Conservation (phyloP, 1,140 invertebrate genomes). For the Probaryconus sp. region DNA sequence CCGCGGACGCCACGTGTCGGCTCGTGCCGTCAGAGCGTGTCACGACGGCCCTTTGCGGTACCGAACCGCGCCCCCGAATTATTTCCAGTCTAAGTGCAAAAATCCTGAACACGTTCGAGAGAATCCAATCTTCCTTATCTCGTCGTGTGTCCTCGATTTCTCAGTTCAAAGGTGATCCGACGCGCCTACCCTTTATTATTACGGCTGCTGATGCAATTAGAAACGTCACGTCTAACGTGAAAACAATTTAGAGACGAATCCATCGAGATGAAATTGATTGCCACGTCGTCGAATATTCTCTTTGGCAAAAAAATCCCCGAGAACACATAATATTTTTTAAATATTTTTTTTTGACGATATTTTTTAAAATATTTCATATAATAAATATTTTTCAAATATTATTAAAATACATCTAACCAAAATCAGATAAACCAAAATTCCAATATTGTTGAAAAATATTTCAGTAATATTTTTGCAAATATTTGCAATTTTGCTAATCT, state of each 20-base stretch:
- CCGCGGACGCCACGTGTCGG: constrained; percentile 60
- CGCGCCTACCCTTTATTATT: constrained; percentile 34
- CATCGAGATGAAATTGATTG: constrained; percentile 8
- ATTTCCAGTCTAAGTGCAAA: constrained; percentile 45
- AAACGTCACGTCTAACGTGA: constrained; percentile 21
- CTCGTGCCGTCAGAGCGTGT: constrained; percentile 54
- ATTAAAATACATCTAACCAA: no score
- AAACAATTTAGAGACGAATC: constrained; percentile 34
- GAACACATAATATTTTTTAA: no score
- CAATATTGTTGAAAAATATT: no score
- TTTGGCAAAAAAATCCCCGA: no score
- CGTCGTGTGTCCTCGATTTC: constrained; percentile 42
- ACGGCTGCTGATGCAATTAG: constrained; percentile 40
- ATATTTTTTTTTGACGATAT: no score
- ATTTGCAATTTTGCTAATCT: no score
- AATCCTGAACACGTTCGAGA: constrained; percentile 8
- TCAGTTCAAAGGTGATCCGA: constrained; percentile 24
- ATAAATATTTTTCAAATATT: no score
- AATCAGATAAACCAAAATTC: no score
- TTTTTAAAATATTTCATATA: no score
- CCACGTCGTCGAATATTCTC: not conserved
- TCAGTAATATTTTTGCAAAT: no score
- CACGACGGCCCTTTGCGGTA: constrained; percentile 33
- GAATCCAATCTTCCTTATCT: constrained; percentile 48
- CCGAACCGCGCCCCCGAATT: constrained; percentile 35